Conservation (phyloP, 2,888 invertebrate genomes). For the Tanytarsus gracilentus region DNA sequence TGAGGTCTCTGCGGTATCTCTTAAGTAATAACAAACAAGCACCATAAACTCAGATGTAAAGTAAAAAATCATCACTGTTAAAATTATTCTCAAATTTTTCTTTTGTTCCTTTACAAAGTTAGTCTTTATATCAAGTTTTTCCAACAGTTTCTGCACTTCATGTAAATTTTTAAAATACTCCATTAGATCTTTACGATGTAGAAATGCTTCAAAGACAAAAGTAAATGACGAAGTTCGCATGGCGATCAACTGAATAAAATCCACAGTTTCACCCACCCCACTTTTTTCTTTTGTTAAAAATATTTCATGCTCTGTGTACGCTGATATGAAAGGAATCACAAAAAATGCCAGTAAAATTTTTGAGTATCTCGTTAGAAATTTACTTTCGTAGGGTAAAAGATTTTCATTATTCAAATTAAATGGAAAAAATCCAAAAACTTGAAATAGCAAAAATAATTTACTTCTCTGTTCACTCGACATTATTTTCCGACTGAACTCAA, state of each 20-base stretch:
- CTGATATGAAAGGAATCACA: not conserved
- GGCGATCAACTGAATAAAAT: conserved; percentile 38
- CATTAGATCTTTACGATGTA: conserved; percentile 33
- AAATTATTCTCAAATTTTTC: conserved; percentile 2
- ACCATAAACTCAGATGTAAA: conserved; percentile 4
- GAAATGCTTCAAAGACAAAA: conserved; percentile 36
- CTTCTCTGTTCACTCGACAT: too few relatives aligned
- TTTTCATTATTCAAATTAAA: too few relatives aligned
- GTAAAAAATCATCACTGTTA: conserved; percentile 21
- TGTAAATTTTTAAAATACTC: conserved; percentile 34
- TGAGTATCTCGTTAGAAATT: conserved; percentile 1
- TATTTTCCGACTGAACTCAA: too few relatives aligned
- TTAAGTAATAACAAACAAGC: conserved; percentile 1
- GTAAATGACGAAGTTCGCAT: conserved; percentile 37
- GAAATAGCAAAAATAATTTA: too few relatives aligned
- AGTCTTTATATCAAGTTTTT: conserved; percentile 35
- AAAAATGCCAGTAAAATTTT: not conserved
- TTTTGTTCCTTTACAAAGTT: conserved; percentile 31
- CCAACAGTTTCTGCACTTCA: conserved; percentile 38
- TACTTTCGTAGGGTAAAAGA: too few relatives aligned
- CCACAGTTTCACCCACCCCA: conserved; percentile 33
- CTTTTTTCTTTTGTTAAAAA: conserved; percentile 6
- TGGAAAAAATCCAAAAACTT: too few relatives aligned
- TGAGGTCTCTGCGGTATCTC: not conserved
- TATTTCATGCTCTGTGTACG: not conserved